These are phyloP conservation scores for Stenolophus ochropezus DNA, from an alignment of 2,888 invertebrate genomes.

Conservation along the genomic window DNA sequence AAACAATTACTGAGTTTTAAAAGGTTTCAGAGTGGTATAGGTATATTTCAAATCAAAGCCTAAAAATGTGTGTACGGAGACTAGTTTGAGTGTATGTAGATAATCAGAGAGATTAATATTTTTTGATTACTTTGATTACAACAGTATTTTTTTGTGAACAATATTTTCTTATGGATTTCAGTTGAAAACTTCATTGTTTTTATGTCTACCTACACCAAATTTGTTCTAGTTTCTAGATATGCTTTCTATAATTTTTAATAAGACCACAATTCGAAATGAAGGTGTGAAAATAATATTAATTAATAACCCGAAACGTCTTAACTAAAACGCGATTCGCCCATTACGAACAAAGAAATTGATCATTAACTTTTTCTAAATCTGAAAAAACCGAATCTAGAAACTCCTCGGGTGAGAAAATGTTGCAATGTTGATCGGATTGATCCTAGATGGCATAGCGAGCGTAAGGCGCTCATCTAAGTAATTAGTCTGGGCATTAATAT, in stretches of 20 bases:
- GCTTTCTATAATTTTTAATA: not conserved
- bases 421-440: slow-evolving; percentile 20
- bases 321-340: slow-evolving; percentile 12
- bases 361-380: slow-evolving; percentile 34
- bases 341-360: slow-evolving; percentile 24
- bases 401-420: slow-evolving; percentile 22
- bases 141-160: too few species aligned
- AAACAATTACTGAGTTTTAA: too few species aligned
- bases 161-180: too few species aligned
- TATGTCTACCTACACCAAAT: too few species aligned
- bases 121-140: too few species aligned
- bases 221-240: too few species aligned
- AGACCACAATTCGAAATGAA: not conserved
- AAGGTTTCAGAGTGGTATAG: too few species aligned
- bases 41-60: too few species aligned
- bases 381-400: not conserved
- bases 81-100: too few species aligned
- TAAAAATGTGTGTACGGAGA: too few species aligned
- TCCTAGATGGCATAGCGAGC: not conserved
- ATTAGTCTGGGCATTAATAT: slow-evolving; percentile 57
- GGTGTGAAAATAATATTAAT: not conserved
- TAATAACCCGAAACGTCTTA: not conserved
- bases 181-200: too few species aligned
- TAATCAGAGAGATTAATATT: too few species aligned
- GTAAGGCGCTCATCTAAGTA: slow-evolving; percentile 44